phyloP scores from a whole-genome alignment of 1,140 invertebrate species.

The Triops cancriformis region DNA sequence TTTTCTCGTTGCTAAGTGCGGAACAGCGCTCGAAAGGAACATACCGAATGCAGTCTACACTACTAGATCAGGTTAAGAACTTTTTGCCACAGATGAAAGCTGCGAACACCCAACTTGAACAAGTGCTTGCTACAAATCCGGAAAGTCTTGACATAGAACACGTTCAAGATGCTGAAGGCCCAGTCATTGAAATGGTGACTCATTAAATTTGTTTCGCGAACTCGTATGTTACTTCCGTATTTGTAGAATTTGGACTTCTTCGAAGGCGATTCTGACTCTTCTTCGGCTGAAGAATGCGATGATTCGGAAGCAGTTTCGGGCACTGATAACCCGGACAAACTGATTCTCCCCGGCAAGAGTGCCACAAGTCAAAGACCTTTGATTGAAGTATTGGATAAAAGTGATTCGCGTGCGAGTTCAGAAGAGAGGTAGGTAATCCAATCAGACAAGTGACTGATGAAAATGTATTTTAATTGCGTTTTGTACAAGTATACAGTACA shows the following conservation, averaged over 20 bases:
- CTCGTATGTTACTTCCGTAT: neutral
- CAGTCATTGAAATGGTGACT: conserved; percentile 18
- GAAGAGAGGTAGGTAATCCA: neutral
- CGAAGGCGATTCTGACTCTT: conserved; percentile 18
- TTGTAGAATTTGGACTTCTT: conserved; percentile 18
- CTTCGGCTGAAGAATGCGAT: neutral
- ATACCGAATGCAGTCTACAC: conserved; percentile 7
- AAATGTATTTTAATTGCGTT: neutral
- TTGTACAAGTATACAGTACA: conserved; percentile 21
- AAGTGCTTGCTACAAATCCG: neutral
- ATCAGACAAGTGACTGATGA: neutral
- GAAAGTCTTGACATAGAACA: conserved; percentile 7
- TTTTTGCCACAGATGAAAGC: conserved; percentile 17
- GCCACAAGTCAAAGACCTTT: neutral
- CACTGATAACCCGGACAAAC: neutral
- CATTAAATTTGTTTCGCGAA: neutral
- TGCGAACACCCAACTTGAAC: conserved; percentile 8
- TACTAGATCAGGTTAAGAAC: neutral
- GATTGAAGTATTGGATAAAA: neutral
- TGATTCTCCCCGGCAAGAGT: neutral
- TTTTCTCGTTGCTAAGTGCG: conserved; percentile 8
- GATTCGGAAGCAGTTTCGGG: neutral
- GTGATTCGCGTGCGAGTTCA: neutral
- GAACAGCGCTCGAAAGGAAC: conserved; percentile 12
- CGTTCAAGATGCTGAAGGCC: neutral